These are phyloP conservation scores for Gopherus flavomarginatus DNA, from an alignment of 2,113 vertebrate genomes.

Conservation along the genomic window DNA sequence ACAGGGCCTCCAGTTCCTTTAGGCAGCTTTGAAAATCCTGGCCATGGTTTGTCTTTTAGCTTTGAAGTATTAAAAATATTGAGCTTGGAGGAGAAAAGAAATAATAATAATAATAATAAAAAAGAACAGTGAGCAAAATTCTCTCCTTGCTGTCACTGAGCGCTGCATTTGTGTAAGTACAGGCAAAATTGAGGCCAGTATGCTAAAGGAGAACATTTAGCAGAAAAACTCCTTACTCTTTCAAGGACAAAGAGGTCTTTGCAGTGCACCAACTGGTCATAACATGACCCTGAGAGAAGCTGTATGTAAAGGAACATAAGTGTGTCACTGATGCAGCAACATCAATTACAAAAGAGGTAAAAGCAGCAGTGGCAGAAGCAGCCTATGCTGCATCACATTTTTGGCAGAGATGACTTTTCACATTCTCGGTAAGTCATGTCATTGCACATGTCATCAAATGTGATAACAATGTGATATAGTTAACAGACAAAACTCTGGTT, in stretches of 20 bases:
- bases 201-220: background rate
- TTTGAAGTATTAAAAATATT: background rate
- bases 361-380: background rate
- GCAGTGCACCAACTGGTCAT: background rate
- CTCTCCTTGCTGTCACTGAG: background rate
- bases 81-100: background rate
- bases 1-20: background rate
- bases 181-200: background rate
- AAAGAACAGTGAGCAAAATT: background rate
- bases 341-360: conserved; percentile 18
- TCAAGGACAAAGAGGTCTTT: background rate
- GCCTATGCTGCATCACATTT: conserved; percentile 15
- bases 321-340: background rate
- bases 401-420: conserved; percentile 49
- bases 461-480: conserved; percentile 55
- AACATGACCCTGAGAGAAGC: background rate
- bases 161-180: background rate
- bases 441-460: conserved; percentile 43
- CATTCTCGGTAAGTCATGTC: conserved; percentile 25
- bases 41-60: background rate
- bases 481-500: conserved; percentile 44
- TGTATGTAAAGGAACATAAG: background rate
- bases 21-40: background rate
- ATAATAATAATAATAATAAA: too few relatives aligned
- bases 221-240: background rate